Evolutionary conservation across 2,113 vertebrate species (phyloP), one percentile per base, ranked within the genome.

Genomic region (Noturus placidus): DNA sequence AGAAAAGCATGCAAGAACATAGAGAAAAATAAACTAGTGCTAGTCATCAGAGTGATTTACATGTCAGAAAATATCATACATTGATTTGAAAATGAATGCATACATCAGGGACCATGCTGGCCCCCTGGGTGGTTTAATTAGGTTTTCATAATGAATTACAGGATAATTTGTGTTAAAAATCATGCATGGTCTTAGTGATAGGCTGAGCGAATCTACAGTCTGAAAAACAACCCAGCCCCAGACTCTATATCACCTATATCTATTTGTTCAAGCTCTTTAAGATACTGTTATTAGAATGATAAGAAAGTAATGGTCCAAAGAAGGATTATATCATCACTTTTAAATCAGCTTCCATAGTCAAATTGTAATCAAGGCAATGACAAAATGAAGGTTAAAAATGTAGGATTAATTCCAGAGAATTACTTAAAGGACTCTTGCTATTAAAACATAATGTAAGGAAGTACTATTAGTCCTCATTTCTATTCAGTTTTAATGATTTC

Each of bases 111-210:
- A 90, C 76, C 88, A 80, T 88, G 85, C 84, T 90, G 90, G 86
- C 87, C 92, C 92, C 91, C 89, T 89, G 79, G 89, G 85, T 82
- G 90, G 91, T 92, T 93, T 94, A 94, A 95, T 94, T 93, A 92
- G 92, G 93, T 92, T 92, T 90, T 90, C 87, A 94, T 93, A 94
- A 94, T 93, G 93, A 93, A 94, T 95, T 92, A 93, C 93, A 91
- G 91, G 89, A 91, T 94, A 94, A 94, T 93, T 91, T 80, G 35
- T 83, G 91, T 93, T 92, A 91, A 90, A 91, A 88, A 88, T 90
- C 38, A 90, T 86, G 89, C 91, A 84, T 86, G 88, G 85, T 86
- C 86, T 90, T 35, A 72, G 8, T 38, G 5, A 35, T 35, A 70
- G 6, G 15, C 33, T 35, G 67, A 35, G 14, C 35, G 33, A 72